A percentile compares a stretch with the other conserved stretches of the same genome.
phyloP scores from a whole-genome alignment of 2,888 invertebrate genomes.

The Leptinotarsa peninsularis region DNA sequence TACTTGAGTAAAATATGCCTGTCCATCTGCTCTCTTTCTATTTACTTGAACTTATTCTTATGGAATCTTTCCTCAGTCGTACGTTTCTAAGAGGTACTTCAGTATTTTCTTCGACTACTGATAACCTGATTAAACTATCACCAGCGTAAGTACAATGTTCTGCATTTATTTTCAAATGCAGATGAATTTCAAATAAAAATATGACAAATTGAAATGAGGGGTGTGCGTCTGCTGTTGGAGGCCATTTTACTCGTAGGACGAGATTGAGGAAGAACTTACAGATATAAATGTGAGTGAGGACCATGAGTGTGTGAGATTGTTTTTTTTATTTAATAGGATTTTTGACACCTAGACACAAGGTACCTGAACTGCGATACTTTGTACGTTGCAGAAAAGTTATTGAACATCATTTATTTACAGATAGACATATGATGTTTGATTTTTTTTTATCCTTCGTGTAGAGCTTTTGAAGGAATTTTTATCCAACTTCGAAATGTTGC shows the following conservation, averaged over 20 bases:
- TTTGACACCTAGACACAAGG: slow-evolving; percentile 34
- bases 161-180: slow-evolving; percentile 40
- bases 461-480: no score
- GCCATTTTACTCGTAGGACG: slow-evolving; percentile 40
- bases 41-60: slow-evolving; percentile 37
- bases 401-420: neutral
- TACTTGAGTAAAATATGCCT: slow-evolving; percentile 39
- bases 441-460: no score
- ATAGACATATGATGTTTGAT: neutral
- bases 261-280: slow-evolving; percentile 43
- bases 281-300: slow-evolving; percentile 32
- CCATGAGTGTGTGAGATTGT: slow-evolving; percentile 31
- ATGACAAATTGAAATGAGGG: slow-evolving; percentile 29
- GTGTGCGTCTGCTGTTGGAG: slow-evolving; percentile 47
- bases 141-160: slow-evolving; percentile 50
- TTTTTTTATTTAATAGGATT: slow-evolving; percentile 20
- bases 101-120: slow-evolving; percentile 39
- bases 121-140: slow-evolving; percentile 54
- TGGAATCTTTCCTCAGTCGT: slow-evolving; percentile 32
- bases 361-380: slow-evolving; percentile 15
- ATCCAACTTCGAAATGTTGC: no score
- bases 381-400: neutral
- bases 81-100: slow-evolving; percentile 38
- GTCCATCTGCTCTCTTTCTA: slow-evolving; percentile 38
- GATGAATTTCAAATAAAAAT: slow-evolving; percentile 34